These are phyloP conservation scores for Petrocephalus schoutedeni DNA, from an alignment of 2,797 vertebrate genomes.

Conservation along the genomic window DNA sequence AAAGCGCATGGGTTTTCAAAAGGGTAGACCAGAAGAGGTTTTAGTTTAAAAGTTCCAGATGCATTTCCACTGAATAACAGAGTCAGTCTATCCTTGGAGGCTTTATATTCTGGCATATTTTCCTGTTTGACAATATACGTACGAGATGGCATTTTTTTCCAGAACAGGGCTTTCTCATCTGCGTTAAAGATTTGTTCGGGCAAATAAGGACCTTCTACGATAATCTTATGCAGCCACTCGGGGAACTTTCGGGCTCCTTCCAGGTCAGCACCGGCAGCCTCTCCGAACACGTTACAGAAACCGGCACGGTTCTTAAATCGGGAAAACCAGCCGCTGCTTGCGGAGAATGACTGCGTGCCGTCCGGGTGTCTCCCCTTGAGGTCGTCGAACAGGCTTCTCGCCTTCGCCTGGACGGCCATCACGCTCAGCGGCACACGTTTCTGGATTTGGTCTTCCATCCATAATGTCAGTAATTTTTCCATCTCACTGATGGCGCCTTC, in stretches of 20 bases:
- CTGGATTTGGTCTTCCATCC: conserved; percentile 7
- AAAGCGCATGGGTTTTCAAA: conserved; percentile 35
- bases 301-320: conserved; percentile 4
- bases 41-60: conserved; percentile 43
- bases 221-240: background rate
- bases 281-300: background rate
- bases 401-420: background rate
- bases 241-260: background rate
- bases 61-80: conserved; percentile 38
- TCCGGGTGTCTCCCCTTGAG: background rate
- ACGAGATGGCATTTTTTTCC: conserved; percentile 39
- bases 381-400: background rate
- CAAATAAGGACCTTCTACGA: conserved; percentile 9
- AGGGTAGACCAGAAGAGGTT: conserved; percentile 38
- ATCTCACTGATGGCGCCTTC: background rate
- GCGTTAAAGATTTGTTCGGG: conserved; percentile 38
- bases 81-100: conserved; percentile 37
- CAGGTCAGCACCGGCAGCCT: background rate
- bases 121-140: conserved; percentile 37
- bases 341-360: background rate
- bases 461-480: background rate
- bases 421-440: background rate
- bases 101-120: conserved; percentile 26
- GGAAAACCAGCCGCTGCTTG: background rate
- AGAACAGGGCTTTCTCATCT: conserved; percentile 43